Percentiles rank a stretch among this genome's conserved stretches.
Evolutionary conservation across 2,888 invertebrate species (phyloP).

Genomic region (Norana najaformis): DNA sequence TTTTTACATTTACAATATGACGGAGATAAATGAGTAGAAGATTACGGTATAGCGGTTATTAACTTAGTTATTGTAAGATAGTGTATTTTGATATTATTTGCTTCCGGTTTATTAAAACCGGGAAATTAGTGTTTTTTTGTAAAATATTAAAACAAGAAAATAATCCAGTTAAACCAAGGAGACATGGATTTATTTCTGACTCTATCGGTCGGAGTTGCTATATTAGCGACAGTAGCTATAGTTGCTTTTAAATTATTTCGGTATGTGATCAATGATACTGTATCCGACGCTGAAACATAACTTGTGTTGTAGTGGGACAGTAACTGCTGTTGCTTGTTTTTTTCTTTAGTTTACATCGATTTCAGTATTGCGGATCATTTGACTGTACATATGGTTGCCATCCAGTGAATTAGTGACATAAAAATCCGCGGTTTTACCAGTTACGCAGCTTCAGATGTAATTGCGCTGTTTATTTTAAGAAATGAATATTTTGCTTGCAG

Average conservation of each 20-base stretch:
- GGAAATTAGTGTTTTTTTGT: neutral
- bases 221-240: neutral
- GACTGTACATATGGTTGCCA: neutral
- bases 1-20: too few relatives aligned
- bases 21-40: too few relatives aligned
- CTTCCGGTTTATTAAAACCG: neutral
- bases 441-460: too few relatives aligned
- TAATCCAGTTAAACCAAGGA: neutral
- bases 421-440: neutral
- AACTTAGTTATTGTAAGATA: neutral
- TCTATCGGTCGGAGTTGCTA: slow-evolving; percentile 3
- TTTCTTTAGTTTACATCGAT: neutral
- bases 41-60: neutral
- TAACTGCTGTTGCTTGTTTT: neutral
- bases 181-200: neutral
- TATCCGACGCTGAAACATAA: neutral
- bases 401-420: neutral
- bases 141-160: neutral
- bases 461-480: too few relatives aligned
- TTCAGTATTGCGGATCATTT: neutral
- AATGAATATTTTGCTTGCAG: neutral
- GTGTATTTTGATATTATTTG: neutral
- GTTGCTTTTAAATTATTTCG: neutral
- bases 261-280: neutral
- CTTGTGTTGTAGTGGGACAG: neutral